Evolutionary conservation across 2,113 vertebrate genomes (phyloP).

Genomic region (Tamias sibiricus): DNA sequence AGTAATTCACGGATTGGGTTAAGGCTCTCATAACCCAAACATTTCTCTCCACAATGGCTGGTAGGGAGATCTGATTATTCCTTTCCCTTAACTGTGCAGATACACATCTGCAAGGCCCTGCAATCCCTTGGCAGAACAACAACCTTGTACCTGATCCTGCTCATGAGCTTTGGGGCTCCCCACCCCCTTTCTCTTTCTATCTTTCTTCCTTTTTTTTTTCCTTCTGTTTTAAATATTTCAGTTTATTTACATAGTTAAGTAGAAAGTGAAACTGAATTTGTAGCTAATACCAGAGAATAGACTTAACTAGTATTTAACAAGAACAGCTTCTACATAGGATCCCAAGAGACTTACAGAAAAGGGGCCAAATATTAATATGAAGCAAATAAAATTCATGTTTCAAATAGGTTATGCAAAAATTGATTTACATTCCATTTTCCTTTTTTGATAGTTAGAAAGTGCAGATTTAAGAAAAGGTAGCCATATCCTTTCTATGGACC

Average conservation of each 20-base stretch:
- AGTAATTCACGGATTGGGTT: no score
- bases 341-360: constrained; percentile 78
- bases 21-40: no score
- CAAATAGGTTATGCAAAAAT: constrained; percentile 85
- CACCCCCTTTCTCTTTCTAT: fast-evolving
- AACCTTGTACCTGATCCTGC: neutral
- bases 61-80: neutral
- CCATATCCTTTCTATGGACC: constrained; percentile 77
- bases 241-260: constrained; percentile 84
- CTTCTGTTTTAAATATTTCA: constrained; percentile 78
- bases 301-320: constrained; percentile 79
- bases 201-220: no score
- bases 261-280: constrained; percentile 80
- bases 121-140: neutral
- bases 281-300: constrained; percentile 83
- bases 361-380: constrained; percentile 82
- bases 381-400: constrained; percentile 85
- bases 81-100: neutral
- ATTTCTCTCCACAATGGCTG: neutral
- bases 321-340: constrained; percentile 82
- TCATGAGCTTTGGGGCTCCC: neutral
- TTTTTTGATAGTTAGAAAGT: constrained; percentile 85
- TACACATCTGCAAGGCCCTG: neutral
- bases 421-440: constrained; percentile 84
- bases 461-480: constrained; percentile 81